These are phyloP conservation scores for Orthosia gothica DNA, from an alignment of 2,888 invertebrate species.

Conservation along the genomic window DNA sequence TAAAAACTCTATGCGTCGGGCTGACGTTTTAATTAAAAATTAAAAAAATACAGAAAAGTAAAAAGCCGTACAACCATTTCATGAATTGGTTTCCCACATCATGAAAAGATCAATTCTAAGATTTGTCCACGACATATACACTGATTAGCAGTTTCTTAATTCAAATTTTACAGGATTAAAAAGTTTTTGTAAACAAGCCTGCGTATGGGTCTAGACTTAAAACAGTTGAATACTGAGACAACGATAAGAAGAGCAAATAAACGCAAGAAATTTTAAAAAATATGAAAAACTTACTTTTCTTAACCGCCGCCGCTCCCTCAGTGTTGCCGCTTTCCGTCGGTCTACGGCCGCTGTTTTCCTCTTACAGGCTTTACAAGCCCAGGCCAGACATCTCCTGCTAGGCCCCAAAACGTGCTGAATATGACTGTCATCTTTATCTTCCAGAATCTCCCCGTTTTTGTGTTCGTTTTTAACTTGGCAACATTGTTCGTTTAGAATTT, in stretches of 20 bases:
- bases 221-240: no score
- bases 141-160: no score
- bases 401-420: constrained; percentile 90
- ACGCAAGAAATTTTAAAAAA: background rate
- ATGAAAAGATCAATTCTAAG: no score
- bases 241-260: background rate
- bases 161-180: no score
- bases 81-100: no score
- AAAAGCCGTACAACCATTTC: no score
- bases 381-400: constrained; percentile 96
- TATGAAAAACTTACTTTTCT: constrained; percentile 94
- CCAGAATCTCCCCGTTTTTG: constrained; percentile 71
- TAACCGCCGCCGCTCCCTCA: constrained; percentile 97
- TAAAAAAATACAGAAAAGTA: no score
- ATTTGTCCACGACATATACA: no score
- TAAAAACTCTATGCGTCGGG: no score
- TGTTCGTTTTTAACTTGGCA: constrained; percentile 84
- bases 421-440: constrained; percentile 81
- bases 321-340: constrained; percentile 98
- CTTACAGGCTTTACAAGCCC: constrained; percentile 99
- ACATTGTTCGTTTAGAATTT: constrained; percentile 74
- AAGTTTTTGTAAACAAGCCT: no score
- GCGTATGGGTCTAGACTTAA: no score
- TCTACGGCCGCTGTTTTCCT: constrained; percentile 99
- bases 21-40: no score